Conservation (phyloP, 1,140 invertebrate species). For the Scaptomyza montana region DNA sequence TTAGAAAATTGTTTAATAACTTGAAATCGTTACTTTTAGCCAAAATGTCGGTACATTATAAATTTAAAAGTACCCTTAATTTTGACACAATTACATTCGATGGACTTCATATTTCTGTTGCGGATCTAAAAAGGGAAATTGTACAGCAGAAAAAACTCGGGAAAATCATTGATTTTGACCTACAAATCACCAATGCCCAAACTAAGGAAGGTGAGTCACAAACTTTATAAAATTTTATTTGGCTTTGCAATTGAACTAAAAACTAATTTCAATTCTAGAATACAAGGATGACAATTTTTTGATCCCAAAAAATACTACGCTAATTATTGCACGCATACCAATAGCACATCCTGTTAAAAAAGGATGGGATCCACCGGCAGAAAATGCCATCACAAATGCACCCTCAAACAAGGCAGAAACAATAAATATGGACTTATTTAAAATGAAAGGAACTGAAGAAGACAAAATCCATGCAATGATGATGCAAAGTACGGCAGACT, state of each 20-base stretch:
- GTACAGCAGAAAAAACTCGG: constrained; percentile 97
- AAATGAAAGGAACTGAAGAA: constrained; percentile 96
- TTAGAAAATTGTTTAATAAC: background rate
- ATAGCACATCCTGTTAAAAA: constrained; percentile 89
- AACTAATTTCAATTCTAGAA: constrained; percentile 86
- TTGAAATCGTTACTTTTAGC: constrained; percentile 5
- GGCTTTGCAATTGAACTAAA: background rate
- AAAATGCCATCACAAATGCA: constrained; percentile 50
- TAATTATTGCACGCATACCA: constrained; percentile 97
- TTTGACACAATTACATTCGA: constrained; percentile 98
- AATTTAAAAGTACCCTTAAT: constrained; percentile 97
- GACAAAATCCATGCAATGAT: constrained; percentile 99
- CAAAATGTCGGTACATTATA: constrained; percentile 97
- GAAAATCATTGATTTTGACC: constrained; percentile 96
- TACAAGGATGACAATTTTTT: constrained; percentile 95
- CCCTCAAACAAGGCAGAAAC: constrained; percentile 48
- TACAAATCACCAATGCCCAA: constrained; percentile 98
- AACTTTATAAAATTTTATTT: too few species aligned
- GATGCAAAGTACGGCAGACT: constrained; percentile 97
- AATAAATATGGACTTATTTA: constrained; percentile 90
- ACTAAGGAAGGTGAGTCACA: constrained; percentile 94
- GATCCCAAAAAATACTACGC: constrained; percentile 98
- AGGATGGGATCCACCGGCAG: constrained; percentile 86
- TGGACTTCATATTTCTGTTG: constrained; percentile 97
- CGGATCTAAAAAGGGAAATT: constrained; percentile 97